These are phyloP conservation scores for Tachyglossus aculeatus DNA, from an alignment of 2,797 vertebrate species.

Conservation along the genomic window DNA sequence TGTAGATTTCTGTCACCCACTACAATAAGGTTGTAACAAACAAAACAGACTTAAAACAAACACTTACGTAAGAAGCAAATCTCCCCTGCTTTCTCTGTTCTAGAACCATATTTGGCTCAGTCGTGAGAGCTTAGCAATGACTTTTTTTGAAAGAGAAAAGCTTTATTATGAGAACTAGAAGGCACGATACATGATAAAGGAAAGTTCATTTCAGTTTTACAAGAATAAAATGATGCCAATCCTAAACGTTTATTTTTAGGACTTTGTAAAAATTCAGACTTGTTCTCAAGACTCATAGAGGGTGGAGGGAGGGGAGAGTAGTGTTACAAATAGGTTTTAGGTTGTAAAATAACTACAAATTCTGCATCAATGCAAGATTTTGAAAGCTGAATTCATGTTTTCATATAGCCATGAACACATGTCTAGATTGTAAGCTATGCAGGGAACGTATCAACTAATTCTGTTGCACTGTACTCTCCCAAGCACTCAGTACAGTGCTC, in stretches of 20 bases:
- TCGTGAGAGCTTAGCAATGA: background rate
- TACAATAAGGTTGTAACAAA: background rate
- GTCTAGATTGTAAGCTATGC: too few species aligned
- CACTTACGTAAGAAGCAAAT: background rate
- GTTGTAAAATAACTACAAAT: conserved; percentile 23
- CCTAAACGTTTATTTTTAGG: conserved; percentile 28
- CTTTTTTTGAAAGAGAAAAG: conserved; percentile 7
- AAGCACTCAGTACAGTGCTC: too few species aligned
- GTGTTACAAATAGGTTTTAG: conserved; percentile 23
- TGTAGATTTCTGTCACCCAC: too few species aligned
- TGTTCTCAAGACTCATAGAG: background rate
- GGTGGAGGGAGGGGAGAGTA: too few species aligned
- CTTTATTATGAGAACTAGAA: conserved; percentile 3
- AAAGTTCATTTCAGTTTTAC: conserved; percentile 4
- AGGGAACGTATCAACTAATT: too few species aligned
- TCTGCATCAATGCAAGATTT: conserved; percentile 2
- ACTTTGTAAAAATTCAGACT: conserved; percentile 18
- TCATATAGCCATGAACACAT: too few species aligned
- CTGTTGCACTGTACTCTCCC: too few species aligned
- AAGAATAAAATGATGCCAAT: conserved; percentile 19
- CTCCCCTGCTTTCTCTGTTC: background rate
- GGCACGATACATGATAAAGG: background rate
- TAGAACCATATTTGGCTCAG: background rate
- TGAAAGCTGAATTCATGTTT: conserved; percentile 35
- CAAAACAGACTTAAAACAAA: background rate